A percentile compares a stretch with the other conserved stretches of the same genome.
Conservation (phyloP, 2,797 vertebrate species). For the Poeciliopsis gracilis region DNA sequence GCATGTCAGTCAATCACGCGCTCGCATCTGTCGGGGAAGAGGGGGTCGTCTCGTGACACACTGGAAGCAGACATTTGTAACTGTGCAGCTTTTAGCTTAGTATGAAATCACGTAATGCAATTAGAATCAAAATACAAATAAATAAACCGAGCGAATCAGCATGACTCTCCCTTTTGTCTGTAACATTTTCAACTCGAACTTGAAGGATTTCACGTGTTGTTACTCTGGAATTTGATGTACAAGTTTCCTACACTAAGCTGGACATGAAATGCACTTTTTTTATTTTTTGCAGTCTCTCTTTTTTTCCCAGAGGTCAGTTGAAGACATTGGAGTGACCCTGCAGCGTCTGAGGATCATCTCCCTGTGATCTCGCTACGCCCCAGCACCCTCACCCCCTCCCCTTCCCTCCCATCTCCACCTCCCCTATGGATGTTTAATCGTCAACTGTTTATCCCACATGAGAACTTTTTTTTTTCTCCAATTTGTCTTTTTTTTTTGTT, state of each 20-base stretch:
- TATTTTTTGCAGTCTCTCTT: neutral
- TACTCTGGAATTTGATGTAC: neutral
- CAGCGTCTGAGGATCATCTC: conserved; percentile 38
- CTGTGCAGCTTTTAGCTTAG: neutral
- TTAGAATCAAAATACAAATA: neutral
- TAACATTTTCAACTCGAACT: neutral
- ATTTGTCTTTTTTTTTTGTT: conserved; percentile 71
- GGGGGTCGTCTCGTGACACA: neutral
- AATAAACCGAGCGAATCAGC: neutral
- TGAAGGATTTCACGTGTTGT: neutral
- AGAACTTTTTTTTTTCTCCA: conserved; percentile 75
- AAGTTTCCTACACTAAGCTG: neutral
- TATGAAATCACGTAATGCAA: neutral
- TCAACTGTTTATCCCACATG: conserved; percentile 76
- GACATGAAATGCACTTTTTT: neutral
- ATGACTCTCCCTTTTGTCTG: neutral
- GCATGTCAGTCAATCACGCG: conserved; percentile 76
- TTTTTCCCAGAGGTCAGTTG: neutral
- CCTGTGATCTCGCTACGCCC: conserved; percentile 77
- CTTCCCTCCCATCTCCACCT: conserved; percentile 10
- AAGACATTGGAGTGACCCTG: conserved; percentile 24
- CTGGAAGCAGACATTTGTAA: neutral
- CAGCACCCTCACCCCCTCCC: conserved; percentile 37
- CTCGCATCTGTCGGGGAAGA: conserved; percentile 6
- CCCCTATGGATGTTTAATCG: conserved; percentile 68